Evolutionary conservation across 2,888 invertebrate genomes (phyloP).

Genomic region (Bellardia bayeri): DNA sequence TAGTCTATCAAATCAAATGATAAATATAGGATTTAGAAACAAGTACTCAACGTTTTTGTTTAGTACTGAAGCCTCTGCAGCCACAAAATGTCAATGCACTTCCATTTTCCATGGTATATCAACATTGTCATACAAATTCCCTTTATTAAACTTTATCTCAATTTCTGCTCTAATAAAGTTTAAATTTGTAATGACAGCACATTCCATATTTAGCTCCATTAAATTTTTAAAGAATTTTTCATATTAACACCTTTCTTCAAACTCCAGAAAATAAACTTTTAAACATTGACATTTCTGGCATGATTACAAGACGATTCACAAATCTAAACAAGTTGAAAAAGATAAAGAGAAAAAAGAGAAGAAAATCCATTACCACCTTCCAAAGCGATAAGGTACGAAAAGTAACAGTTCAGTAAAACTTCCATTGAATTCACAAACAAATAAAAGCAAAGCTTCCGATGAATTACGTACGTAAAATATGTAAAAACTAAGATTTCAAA

Average conservation of each 20-base stretch:
- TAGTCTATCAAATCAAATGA: too few species aligned
- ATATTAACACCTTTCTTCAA: conserved; percentile 15
- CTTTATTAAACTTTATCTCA: too few species aligned
- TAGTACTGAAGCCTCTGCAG: too few species aligned
- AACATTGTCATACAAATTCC: too few species aligned
- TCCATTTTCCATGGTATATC: too few species aligned
- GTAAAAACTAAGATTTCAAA: neutral
- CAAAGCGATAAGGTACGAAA: conserved; percentile 77
- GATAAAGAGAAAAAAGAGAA: too few species aligned
- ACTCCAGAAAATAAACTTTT: neutral
- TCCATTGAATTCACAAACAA: conserved; percentile 80
- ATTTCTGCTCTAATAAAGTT: neutral
- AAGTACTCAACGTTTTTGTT: too few species aligned
- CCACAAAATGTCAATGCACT: too few species aligned
- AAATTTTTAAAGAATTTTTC: conserved; percentile 29
- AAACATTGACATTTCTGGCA: neutral
- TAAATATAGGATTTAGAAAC: too few species aligned
- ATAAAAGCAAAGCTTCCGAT: conserved; percentile 80
- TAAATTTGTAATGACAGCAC: conserved; percentile 3
- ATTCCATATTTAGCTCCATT: neutral
- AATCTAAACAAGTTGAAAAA: conserved; percentile 1
- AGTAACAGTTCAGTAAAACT: conserved; percentile 80
- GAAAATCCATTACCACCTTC: conserved; percentile 71
- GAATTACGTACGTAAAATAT: conserved; percentile 74
- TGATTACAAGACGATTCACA: neutral